These are phyloP conservation scores for Mohoua ochrocephala DNA, from an alignment of 2,113 vertebrate species.

Conservation along the genomic window DNA sequence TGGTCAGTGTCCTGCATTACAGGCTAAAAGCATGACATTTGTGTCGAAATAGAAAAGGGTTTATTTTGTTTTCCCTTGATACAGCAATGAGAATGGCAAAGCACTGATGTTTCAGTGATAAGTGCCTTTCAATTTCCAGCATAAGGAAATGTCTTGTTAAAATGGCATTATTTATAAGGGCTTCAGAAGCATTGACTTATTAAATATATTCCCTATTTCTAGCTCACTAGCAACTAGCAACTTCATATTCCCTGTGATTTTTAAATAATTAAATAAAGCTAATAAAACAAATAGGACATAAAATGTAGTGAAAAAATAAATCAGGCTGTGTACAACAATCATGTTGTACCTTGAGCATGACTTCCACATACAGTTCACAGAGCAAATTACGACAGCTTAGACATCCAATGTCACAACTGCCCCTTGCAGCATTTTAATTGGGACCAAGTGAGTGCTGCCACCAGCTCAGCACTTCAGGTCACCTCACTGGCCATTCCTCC, in stretches of 20 bases:
- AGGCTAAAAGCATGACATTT: not conserved
- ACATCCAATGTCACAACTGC: not conserved
- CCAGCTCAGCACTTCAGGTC: not conserved
- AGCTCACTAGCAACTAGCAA: not conserved
- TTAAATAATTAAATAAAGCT: not conserved
- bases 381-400: not conserved
- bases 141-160: not conserved
- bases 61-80: not conserved
- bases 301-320: not conserved
- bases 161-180: not conserved
- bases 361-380: not conserved
- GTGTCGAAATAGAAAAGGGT: not conserved
- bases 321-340: not conserved
- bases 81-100: not conserved
- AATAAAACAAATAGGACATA: not conserved
- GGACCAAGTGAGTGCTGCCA: not conserved
- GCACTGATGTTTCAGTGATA: not conserved
- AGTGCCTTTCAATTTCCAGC: not conserved
- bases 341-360: not conserved
- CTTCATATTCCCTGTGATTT: not conserved
- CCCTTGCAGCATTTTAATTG: not conserved
- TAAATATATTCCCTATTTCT: not conserved
- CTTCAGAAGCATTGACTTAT: not conserved
- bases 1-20: not conserved
- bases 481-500: not conserved